These are phyloP conservation scores for Tenebrio molitor DNA, from an alignment of 1,140 invertebrate genomes.

Conservation along the genomic window DNA sequence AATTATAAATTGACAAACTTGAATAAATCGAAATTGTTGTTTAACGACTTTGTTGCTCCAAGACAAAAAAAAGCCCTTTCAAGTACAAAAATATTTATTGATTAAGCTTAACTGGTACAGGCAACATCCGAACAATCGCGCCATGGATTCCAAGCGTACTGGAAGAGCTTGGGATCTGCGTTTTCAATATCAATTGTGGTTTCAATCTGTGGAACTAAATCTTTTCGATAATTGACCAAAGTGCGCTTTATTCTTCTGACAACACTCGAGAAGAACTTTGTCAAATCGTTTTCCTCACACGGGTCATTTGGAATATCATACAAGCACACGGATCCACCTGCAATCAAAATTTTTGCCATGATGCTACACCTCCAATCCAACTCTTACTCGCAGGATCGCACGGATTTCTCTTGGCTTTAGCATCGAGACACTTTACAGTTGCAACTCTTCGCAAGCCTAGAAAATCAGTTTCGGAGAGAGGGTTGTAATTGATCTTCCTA, in stretches of 20 bases:
- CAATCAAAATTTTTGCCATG: neutral
- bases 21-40: neutral
- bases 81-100: no score
- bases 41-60: no score
- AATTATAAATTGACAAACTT: neutral
- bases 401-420: slow-evolving; percentile 61
- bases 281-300: slow-evolving; percentile 75
- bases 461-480: slow-evolving; percentile 60
- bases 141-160: slow-evolving; percentile 68
- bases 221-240: slow-evolving; percentile 65
- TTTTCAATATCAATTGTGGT: slow-evolving; percentile 61
- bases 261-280: slow-evolving; percentile 65
- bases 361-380: neutral
- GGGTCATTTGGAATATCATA: slow-evolving; percentile 76
- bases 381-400: slow-evolving; percentile 63
- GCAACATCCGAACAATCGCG: slow-evolving; percentile 59
- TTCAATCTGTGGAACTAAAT: slow-evolving; percentile 65
- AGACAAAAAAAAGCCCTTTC: neutral
- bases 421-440: slow-evolving; percentile 62
- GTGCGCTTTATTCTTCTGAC: slow-evolving; percentile 66
- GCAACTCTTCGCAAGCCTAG: slow-evolving; percentile 60
- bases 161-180: slow-evolving; percentile 66
- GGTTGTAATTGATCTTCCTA: slow-evolving; percentile 58
- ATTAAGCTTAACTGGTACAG: slow-evolving; percentile 53
- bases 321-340: slow-evolving; percentile 70